phyloP scores from a whole-genome alignment of 2,888 invertebrate genomes.

The Elaeidobius kamerunicus region DNA sequence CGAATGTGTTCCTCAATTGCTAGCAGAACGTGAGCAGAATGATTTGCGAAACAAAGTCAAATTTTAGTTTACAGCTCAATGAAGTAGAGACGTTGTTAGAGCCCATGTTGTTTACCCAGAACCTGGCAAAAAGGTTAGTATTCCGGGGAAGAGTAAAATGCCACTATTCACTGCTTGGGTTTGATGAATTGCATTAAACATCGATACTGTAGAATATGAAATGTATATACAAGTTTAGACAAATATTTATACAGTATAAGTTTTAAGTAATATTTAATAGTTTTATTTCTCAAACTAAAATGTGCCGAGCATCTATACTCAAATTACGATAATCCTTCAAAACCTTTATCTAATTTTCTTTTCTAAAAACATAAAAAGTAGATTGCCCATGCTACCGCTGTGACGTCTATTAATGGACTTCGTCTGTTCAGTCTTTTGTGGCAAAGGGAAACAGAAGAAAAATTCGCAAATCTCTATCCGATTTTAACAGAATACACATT shows the following conservation, averaged over 20 bases:
- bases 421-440: slow-evolving; percentile 14
- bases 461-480: slow-evolving; percentile 32
- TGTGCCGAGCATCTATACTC: no score
- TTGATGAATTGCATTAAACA: no score
- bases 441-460: slow-evolving; percentile 24
- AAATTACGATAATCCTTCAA: no score
- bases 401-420: slow-evolving; percentile 28
- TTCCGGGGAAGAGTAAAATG: not conserved
- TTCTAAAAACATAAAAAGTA: slow-evolving; percentile 8
- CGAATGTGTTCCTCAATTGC: slow-evolving; percentile 38
- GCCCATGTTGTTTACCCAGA: not conserved
- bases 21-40: slow-evolving; percentile 35
- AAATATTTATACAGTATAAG: no score
- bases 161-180: no score
- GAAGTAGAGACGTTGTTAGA: slow-evolving; percentile 15
- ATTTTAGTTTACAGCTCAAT: slow-evolving; percentile 25
- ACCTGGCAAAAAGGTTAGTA: not conserved
- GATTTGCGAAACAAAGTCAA: slow-evolving; percentile 20
- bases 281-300: no score
- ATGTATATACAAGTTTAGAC: no score
- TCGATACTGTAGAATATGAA: no score
- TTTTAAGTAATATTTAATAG: no score
- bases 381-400: slow-evolving; percentile 3
- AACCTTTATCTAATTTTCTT: slow-evolving; percentile 6
- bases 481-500: slow-evolving; percentile 31